Conservation (phyloP, 2,888 invertebrate genomes). For the Dicyrtoma fusca region DNA sequence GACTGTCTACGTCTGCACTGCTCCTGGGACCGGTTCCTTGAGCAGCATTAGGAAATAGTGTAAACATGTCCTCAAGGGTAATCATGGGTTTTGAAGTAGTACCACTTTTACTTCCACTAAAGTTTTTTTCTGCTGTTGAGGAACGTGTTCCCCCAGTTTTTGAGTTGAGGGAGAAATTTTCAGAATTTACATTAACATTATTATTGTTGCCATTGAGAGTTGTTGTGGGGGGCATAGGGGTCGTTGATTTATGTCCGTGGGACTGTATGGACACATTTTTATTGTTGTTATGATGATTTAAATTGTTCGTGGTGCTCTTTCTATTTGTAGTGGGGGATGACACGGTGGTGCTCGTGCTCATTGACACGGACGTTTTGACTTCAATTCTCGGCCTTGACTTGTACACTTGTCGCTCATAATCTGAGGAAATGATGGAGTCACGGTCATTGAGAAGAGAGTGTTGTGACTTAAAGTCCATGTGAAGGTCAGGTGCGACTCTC, state of each 20-base stretch:
- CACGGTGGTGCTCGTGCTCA: slow-evolving; percentile 30
- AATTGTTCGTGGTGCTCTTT: no score
- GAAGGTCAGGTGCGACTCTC: slow-evolving; percentile 26
- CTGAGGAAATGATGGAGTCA: slow-evolving; percentile 30
- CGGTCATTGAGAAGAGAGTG: slow-evolving; percentile 15
- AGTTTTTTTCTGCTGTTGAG: slow-evolving; percentile 5
- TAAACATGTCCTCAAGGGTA: no score
- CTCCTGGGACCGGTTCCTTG: no score
- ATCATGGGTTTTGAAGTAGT: neutral
- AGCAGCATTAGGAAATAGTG: no score
- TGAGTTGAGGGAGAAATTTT: neutral
- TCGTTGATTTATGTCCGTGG: neutral
- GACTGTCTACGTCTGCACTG: no score
- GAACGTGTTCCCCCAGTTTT: neutral
- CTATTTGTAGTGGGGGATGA: neutral
- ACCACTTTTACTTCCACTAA: neutral
- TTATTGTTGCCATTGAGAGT: neutral
- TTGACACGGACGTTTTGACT: slow-evolving; percentile 29
- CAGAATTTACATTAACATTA: neutral
- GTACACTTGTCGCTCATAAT: slow-evolving; percentile 29
- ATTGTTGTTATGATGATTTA: neutral
- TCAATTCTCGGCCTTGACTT: slow-evolving; percentile 17
- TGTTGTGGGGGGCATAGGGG: neutral
- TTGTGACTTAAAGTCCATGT: neutral
- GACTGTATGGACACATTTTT: neutral